Conservation (phyloP, 2,113 vertebrate species). For the Rhinopithecus roxellana region DNA sequence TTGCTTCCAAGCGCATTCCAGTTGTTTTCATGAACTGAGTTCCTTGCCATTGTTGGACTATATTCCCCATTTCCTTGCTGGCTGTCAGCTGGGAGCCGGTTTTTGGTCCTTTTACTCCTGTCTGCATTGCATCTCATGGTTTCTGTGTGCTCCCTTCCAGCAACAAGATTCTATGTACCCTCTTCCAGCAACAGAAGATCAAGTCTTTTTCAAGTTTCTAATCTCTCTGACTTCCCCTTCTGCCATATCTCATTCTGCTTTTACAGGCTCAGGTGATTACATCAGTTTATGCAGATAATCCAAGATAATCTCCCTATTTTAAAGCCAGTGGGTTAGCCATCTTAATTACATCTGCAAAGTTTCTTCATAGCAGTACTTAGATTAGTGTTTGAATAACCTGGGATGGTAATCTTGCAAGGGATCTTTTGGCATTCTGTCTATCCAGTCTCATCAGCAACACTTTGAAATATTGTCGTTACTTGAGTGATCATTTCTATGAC, state of each 20-base stretch:
- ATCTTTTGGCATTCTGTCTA: background rate
- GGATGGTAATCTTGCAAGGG: background rate
- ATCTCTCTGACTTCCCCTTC: background rate
- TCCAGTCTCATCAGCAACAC: background rate
- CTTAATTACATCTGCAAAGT: background rate
- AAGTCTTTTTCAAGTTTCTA: background rate
- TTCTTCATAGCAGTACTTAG: background rate
- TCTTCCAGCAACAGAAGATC: background rate
- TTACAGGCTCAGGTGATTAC: background rate
- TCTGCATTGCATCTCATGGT: background rate
- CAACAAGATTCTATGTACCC: background rate
- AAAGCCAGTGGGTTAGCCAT: constrained; percentile 30
- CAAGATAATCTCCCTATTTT: background rate
- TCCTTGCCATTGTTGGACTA: fast-evolving
- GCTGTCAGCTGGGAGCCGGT: background rate
- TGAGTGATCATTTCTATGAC: background rate
- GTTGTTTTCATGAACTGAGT: background rate
- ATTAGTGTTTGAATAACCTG: background rate
- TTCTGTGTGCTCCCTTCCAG: background rate
- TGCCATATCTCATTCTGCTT: background rate
- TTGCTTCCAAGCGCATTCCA: background rate
- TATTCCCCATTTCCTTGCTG: background rate
- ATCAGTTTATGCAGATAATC: background rate
- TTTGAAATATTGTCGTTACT: background rate
- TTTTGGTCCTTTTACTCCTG: background rate